Evolutionary conservation across 2,113 vertebrate genomes (phyloP), one percentile per base, ranked within the genome.

Genomic region (Climacteris rufus): DNA sequence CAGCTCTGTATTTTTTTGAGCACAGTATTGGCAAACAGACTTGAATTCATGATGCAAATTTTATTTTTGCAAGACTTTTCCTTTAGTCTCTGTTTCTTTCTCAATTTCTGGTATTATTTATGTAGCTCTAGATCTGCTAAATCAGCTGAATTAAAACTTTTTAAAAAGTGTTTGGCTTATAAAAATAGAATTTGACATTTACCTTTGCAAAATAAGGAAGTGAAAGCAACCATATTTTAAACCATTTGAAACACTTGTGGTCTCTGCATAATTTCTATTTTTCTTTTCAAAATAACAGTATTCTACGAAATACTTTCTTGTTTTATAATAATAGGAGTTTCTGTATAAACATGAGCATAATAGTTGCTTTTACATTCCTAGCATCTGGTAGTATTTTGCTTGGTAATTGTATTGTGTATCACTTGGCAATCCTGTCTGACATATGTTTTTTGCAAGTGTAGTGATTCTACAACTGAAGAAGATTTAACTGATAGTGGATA

Each of bases 61-160:
- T 71, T 83, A 35, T 64, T 96, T 88, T 92, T 77, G 14, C n/a
- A 50, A 77, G 72, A 74, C 40, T 90, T 91, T 84, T 82, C 33
- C 39, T 89, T 68, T 42, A 61, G n/a, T 78, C 10, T 89, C 19
- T 60, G 88, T 27, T 75, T 81, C 39, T 89, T 89, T 57, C 37
- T 86, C 33, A 50, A 2, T 68, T 94, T 91, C 35, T 85, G 31
- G 23, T 94, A 65, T n/a, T 93, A 75, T 85, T 87, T 90, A 40
- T 69, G 21, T 95, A 91, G 57, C 57, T 87, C 57, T 64, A 85
- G 25, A 57, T 52, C 54, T 94, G 89, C 86, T 88, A 83, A 83
- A 80, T 94, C 63, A 77, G 86, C 91, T 95, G 35, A 89, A 83
- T 86, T 84, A 78, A 71, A 89, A 68, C 52, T 84, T 95, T 56